Evolutionary conservation across 2,888 invertebrate genomes (phyloP).

Genomic region (Phyllotreta cruciferae): DNA sequence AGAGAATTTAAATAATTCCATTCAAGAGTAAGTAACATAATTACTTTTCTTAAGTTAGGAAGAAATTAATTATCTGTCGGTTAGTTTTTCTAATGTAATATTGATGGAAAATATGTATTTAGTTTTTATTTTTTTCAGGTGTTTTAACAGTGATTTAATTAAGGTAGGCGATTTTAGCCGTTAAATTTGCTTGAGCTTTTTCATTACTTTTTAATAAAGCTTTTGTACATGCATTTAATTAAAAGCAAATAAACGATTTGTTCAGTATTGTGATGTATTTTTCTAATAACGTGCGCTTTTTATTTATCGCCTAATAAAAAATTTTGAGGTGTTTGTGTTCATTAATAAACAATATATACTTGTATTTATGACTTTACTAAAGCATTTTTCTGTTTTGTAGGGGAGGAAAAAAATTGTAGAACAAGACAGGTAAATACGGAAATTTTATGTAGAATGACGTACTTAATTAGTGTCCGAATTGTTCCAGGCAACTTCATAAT

Average conservation of each 20-base stretch:
- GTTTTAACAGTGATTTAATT: conserved; percentile 19
- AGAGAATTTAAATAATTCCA: too few relatives aligned
- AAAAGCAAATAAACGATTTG: too few relatives aligned
- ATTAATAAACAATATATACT: too few relatives aligned
- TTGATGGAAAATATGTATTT: conserved; percentile 6
- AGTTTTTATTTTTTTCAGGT: conserved; percentile 32
- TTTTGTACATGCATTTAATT: too few relatives aligned
- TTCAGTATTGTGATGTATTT: too few relatives aligned
- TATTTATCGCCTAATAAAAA: too few relatives aligned
- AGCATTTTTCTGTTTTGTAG: conserved; percentile 30
- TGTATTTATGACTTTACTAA: not conserved
- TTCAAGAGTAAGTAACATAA: too few relatives aligned
- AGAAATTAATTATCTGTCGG: not conserved
- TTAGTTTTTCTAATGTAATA: not conserved
- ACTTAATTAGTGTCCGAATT: conserved; percentile 9
- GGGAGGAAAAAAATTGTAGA: conserved; percentile 25
- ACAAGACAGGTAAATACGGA: conserved; percentile 48
- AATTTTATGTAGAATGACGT: not conserved
- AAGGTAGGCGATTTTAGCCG: conserved; percentile 33
- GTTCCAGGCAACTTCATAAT: conserved; percentile 39
- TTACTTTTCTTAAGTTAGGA: too few relatives aligned
- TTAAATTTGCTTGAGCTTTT: conserved; percentile 9
- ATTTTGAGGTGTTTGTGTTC: too few relatives aligned
- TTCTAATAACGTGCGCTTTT: too few relatives aligned
- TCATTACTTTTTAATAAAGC: conserved; percentile 6